Conservation (phyloP, 2,888 invertebrate species). For the Clanis bilineata region DNA sequence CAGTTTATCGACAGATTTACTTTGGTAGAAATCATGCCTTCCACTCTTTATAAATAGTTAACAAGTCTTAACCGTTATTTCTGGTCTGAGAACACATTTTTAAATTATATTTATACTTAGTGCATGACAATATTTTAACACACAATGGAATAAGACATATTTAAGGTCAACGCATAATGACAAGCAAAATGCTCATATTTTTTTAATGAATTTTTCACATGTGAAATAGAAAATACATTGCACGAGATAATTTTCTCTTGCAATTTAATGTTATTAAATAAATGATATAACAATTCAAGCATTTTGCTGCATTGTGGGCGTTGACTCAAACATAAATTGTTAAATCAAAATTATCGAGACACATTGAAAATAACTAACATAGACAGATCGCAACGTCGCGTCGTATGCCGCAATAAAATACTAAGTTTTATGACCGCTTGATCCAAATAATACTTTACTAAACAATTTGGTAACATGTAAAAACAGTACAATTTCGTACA, state of each 20-base stretch:
- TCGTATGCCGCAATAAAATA: neutral
- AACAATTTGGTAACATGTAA: slow-evolving; percentile 43
- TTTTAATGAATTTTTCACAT: no score
- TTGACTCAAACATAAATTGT: no score
- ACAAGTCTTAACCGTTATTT: slow-evolving; percentile 43
- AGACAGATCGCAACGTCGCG: neutral
- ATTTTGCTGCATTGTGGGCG: no score
- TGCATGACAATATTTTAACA: slow-evolving; percentile 38
- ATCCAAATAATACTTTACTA: slow-evolving; percentile 17
- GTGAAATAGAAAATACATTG: no score
- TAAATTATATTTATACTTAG: slow-evolving; percentile 20
- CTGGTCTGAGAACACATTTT: slow-evolving; percentile 34
- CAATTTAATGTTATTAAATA: no score
- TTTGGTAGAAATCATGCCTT: slow-evolving; percentile 15
- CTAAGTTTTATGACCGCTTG: neutral
- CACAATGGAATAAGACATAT: slow-evolving; percentile 42
- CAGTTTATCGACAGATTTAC: neutral
- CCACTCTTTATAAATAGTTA: slow-evolving; percentile 42
- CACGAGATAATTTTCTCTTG: no score
- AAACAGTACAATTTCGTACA: slow-evolving; percentile 43
- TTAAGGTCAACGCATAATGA: no score
- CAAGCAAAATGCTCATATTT: no score
- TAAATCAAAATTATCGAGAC: slow-evolving; percentile 10
- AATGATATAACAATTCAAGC: no score
- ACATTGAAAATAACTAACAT: neutral